Evolutionary conservation across 2,113 vertebrate genomes (phyloP).

Genomic region (Pollimyrus isidori): DNA sequence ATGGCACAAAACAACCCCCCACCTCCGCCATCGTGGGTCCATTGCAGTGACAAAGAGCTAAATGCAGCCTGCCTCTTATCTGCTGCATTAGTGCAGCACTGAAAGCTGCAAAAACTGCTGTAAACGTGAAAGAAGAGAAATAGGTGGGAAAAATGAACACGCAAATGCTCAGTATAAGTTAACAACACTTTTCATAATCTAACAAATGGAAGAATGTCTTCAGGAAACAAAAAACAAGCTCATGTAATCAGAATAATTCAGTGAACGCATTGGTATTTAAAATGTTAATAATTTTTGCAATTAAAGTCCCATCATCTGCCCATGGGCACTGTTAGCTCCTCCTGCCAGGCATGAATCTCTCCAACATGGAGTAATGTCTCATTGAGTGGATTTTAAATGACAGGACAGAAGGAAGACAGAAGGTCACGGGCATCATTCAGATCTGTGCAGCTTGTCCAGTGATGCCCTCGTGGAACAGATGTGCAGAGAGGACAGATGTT

Average conservation of each 20-base stretch:
- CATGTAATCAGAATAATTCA: not conserved
- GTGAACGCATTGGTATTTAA: not conserved
- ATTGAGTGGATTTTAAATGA: not conserved
- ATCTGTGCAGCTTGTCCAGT: not conserved
- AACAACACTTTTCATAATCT: not conserved
- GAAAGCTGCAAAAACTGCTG: not conserved
- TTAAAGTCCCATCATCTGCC: not conserved
- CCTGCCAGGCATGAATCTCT: not conserved
- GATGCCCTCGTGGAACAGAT: not conserved
- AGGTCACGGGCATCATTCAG: not conserved
- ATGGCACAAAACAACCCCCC: not conserved
- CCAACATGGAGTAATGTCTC: not conserved
- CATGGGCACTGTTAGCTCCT: not conserved
- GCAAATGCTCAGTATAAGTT: not conserved
- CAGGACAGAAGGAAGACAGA: not conserved
- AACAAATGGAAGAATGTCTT: not conserved
- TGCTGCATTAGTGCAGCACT: not conserved
- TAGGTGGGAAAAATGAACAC: not conserved
- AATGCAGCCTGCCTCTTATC: not conserved
- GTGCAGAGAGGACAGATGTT: not conserved
- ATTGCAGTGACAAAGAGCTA: not conserved
- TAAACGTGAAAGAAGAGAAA: not conserved
- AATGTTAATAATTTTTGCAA: not conserved
- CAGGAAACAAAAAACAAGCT: not conserved
- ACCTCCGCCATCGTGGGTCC: not conserved